phyloP scores from a whole-genome alignment of 2,113 vertebrate genomes.

The Paradoxurus hermaphroditus region DNA sequence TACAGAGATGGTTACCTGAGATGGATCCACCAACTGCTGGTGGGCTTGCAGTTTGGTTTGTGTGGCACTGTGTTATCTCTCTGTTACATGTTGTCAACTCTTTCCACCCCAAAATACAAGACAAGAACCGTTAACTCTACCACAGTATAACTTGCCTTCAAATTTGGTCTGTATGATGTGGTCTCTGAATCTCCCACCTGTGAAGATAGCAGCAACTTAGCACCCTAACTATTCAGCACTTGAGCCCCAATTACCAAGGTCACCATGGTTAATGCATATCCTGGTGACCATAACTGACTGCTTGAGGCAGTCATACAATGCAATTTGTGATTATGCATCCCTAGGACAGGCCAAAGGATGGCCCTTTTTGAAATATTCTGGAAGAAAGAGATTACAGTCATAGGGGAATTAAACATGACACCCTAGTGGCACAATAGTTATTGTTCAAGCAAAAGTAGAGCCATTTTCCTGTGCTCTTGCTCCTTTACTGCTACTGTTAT shows the following conservation, averaged over 20 bases:
- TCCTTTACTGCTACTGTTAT: neutral
- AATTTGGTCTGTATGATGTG: rapidly evolving
- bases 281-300: neutral
- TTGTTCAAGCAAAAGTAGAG: neutral
- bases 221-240: neutral
- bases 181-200: neutral
- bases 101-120: neutral
- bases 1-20: too few species aligned
- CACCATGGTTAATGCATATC: too few species aligned
- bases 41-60: neutral
- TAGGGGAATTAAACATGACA: neutral
- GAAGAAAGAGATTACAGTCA: neutral
- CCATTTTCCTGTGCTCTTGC: neutral
- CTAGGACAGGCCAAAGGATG: too few species aligned
- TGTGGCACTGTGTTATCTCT: neutral
- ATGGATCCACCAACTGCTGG: too few species aligned
- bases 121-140: too few species aligned
- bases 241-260: neutral
- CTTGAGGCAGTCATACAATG: neutral
- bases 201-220: neutral
- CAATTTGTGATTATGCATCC: neutral
- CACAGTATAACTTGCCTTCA: too few species aligned
- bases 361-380: neutral
- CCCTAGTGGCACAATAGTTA: too few species aligned
- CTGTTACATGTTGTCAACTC: neutral